A percentile compares a stretch with the other conserved stretches of the same genome.
Conservation (phyloP, 1,140 invertebrate species). For the Cylas formicarius region DNA sequence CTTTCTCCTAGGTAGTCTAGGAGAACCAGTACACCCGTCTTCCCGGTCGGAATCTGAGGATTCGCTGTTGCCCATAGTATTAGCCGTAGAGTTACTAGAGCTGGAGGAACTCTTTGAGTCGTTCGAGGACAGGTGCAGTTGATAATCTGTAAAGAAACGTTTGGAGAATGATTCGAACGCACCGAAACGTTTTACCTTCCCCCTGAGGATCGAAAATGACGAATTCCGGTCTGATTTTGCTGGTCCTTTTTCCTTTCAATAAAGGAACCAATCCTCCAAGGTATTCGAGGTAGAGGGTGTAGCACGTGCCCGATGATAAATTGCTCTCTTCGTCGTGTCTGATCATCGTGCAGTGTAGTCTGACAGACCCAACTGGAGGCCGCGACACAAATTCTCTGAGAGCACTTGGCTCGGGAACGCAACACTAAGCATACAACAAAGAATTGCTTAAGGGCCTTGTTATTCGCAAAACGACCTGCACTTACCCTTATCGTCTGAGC, state of each 20-base stretch:
- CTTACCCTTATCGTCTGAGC: constrained; percentile 89
- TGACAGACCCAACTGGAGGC: constrained; percentile 73
- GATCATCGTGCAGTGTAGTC: constrained; percentile 94
- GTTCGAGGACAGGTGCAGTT: constrained; percentile 29
- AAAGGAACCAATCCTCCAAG: constrained; percentile 92
- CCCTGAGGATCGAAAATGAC: constrained; percentile 94
- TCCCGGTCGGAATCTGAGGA: constrained; percentile 77
- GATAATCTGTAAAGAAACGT: constrained; percentile 13
- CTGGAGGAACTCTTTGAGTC: constrained; percentile 46
- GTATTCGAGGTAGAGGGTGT: constrained; percentile 94
- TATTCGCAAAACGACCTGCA: neutral
- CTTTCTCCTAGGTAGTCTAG: constrained; percentile 57
- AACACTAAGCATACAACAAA: constrained; percentile 60
- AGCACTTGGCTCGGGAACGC: constrained; percentile 81
- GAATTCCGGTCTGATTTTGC: constrained; percentile 96
- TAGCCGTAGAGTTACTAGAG: constrained; percentile 42
- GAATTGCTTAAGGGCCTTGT: constrained; percentile 1
- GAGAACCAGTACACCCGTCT: constrained; percentile 59
- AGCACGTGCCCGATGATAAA: constrained; percentile 65
- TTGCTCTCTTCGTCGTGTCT: constrained; percentile 78
- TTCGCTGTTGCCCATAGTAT: constrained; percentile 48
- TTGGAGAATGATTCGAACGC: neutral
- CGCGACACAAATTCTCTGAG: constrained; percentile 89
- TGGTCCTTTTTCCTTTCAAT: constrained; percentile 89
- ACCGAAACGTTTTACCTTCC: constrained; percentile 49